phyloP scores from a whole-genome alignment of 2,113 vertebrate genomes.

The Siphamia tubifer region DNA sequence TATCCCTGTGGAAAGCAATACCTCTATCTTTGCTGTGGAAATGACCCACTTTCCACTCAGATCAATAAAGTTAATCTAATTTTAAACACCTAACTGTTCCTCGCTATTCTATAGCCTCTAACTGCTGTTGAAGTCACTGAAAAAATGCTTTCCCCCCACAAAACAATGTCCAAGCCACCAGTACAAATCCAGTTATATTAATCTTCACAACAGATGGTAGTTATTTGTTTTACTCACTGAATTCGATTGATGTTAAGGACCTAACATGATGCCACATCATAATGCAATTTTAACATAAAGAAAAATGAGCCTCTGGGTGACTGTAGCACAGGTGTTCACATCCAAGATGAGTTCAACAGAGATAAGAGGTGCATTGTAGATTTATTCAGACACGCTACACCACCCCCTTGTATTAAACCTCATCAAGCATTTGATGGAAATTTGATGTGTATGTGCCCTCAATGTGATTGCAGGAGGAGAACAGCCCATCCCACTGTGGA shows the following conservation, averaged over 20 bases:
- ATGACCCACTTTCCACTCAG: neutral
- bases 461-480: conserved; percentile 85
- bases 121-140: conserved; percentile 1
- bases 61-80: conserved; percentile 43
- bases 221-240: conserved; percentile 1
- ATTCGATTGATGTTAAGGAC: conserved; percentile 10
- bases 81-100: conserved; percentile 9
- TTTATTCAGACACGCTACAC: neutral
- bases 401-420: neutral
- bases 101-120: neutral
- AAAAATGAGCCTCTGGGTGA: neutral
- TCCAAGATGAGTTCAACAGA: neutral
- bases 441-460: neutral
- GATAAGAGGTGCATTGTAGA: neutral
- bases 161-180: conserved; percentile 1
- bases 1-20: neutral
- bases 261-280: neutral
- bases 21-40: neutral
- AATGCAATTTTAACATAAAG: conserved; percentile 2
- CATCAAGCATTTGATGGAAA: neutral
- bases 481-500: conserved; percentile 98
- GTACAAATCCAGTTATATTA: conserved; percentile 11
- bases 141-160: neutral
- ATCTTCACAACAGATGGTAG: conserved; percentile 1
- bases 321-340: neutral